Percentiles rank a stretch among this genome's conserved stretches.
These are phyloP conservation scores for Akabosia matsudoensis DNA, from an alignment of 1,140 invertebrate species.

Conservation along the genomic window DNA sequence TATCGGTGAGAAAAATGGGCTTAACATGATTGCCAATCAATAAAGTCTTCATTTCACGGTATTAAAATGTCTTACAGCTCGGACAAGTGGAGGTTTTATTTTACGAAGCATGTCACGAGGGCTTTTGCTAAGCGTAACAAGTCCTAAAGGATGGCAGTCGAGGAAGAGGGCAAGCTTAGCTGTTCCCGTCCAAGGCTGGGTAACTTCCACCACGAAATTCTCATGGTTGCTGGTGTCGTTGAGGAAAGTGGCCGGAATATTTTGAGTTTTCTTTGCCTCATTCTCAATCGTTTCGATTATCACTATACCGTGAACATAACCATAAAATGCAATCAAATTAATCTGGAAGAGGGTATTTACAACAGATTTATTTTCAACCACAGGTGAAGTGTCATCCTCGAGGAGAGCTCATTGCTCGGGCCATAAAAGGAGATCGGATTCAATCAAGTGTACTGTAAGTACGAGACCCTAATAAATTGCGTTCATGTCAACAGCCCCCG, in stretches of 20 bases:
- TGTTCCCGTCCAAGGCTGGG: conserved; percentile 55
- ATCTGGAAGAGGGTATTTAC: neutral
- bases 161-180: conserved; percentile 58
- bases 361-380: too few species aligned
- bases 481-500: conserved; percentile 43
- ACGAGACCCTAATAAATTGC: conserved; percentile 44
- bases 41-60: neutral
- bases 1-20: neutral
- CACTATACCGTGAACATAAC: conserved; percentile 51
- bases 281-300: conserved; percentile 60
- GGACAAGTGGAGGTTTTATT: conserved; percentile 33
- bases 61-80: conserved; percentile 25
- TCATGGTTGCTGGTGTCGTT: conserved; percentile 54
- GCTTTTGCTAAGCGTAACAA: conserved; percentile 55
- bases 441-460: conserved; percentile 20
- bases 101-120: conserved; percentile 48
- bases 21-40: neutral
- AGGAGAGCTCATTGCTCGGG: conserved; percentile 9
- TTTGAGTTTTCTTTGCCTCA: conserved; percentile 55
- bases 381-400: neutral
- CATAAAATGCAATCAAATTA: neutral
- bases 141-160: conserved; percentile 60
- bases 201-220: conserved; percentile 57
- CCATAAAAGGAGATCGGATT: conserved; percentile 19
- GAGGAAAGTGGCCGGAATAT: conserved; percentile 43